Percentiles rank a stretch among this genome's conserved stretches.
Evolutionary conservation across 2,888 invertebrate species (phyloP).

Genomic region (Lordiphosa andalusiaca): DNA sequence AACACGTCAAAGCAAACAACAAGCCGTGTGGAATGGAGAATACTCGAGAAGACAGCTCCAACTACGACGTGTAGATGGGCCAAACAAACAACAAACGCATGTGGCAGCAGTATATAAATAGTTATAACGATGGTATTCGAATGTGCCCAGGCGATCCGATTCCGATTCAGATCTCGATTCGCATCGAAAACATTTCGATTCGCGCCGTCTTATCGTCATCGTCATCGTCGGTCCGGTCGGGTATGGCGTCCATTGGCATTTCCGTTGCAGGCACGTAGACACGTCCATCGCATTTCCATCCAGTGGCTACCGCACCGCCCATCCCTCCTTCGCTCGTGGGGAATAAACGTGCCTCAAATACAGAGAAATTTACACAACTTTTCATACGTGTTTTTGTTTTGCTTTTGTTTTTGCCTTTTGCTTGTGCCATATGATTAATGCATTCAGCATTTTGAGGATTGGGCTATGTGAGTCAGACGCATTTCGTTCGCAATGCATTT

Average conservation of each 20-base stretch:
- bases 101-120: slow-evolving; percentile 32
- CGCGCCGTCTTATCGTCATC: slow-evolving; percentile 25
- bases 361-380: slow-evolving; percentile 49
- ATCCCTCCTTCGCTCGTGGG: slow-evolving; percentile 30
- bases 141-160: slow-evolving; percentile 3
- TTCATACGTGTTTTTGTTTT: slow-evolving; percentile 8
- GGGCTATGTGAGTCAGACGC: slow-evolving; percentile 33
- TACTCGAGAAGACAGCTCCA: not conserved
- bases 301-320: slow-evolving; percentile 12
- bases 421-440: slow-evolving; percentile 49
- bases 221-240: slow-evolving; percentile 11
- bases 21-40: slow-evolving; percentile 22
- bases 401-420: slow-evolving; percentile 31
- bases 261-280: slow-evolving; percentile 60
- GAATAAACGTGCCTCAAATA: slow-evolving; percentile 57
- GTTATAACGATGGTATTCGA: slow-evolving; percentile 6
- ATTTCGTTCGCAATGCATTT: slow-evolving; percentile 37
- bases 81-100: slow-evolving; percentile 30
- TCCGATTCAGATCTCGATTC: slow-evolving; percentile 20
- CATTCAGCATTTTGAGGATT: slow-evolving; percentile 26
- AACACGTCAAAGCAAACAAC: slow-evolving; percentile 69
- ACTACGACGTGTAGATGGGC: slow-evolving; percentile 11
- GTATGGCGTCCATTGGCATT: slow-evolving; percentile 58
- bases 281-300: slow-evolving; percentile 35
- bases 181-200: slow-evolving; percentile 10